These are phyloP conservation scores for Brenthis ino DNA, from an alignment of 2,888 invertebrate genomes.

Conservation along the genomic window DNA sequence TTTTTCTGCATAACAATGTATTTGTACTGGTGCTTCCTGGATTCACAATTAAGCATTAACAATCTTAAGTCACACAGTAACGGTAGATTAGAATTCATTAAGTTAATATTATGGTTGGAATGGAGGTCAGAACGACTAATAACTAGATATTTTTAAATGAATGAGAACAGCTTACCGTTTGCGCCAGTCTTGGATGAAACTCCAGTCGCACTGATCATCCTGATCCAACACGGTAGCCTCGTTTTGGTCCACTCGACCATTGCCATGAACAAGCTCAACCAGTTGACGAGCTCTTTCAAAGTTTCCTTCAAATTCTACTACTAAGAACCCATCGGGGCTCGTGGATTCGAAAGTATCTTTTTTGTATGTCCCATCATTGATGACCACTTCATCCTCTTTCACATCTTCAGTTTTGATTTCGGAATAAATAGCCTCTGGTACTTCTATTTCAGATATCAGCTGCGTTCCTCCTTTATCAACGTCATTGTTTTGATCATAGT, in stretches of 20 bases:
- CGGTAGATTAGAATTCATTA: slow-evolving; percentile 51
- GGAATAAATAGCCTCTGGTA: slow-evolving; percentile 73
- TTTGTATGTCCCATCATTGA: slow-evolving; percentile 72
- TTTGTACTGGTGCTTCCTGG: slow-evolving; percentile 49
- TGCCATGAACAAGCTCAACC: slow-evolving; percentile 81
- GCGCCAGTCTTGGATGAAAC: slow-evolving; percentile 88
- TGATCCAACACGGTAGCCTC: slow-evolving; percentile 75
- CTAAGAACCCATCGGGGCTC: slow-evolving; percentile 80
- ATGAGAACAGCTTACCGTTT: slow-evolving; percentile 78
- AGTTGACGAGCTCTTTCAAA: slow-evolving; percentile 83
- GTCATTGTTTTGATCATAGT: slow-evolving; percentile 59
- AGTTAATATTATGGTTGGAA: slow-evolving; percentile 56
- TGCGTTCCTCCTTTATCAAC: slow-evolving; percentile 64
- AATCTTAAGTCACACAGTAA: slow-evolving; percentile 54
- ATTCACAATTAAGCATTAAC: slow-evolving; percentile 60
- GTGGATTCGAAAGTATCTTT: slow-evolving; percentile 70
- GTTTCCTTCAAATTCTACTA: slow-evolving; percentile 84
- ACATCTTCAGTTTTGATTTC: slow-evolving; percentile 63
- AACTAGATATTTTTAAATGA: slow-evolving; percentile 31
- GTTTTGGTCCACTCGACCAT: slow-evolving; percentile 67
- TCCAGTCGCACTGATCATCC: slow-evolving; percentile 85
- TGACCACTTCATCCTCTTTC: slow-evolving; percentile 56
- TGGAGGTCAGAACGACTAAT: slow-evolving; percentile 53
- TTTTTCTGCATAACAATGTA: slow-evolving; percentile 36
- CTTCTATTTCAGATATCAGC: slow-evolving; percentile 66